phyloP scores from a whole-genome alignment of 2,888 invertebrate genomes.

The Pollenia amentaria region DNA sequence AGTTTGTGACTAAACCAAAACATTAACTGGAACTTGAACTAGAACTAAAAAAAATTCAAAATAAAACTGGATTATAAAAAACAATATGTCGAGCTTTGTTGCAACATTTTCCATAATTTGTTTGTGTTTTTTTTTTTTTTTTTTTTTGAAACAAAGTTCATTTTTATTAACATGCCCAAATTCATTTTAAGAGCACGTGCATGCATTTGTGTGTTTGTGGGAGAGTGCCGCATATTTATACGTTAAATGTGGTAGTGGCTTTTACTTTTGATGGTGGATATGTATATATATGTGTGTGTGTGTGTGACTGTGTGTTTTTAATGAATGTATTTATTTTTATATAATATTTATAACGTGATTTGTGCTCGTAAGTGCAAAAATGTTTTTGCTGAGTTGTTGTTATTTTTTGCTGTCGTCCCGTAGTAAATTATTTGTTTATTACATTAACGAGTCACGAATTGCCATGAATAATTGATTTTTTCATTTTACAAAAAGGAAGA shows the following conservation, averaged over 20 bases:
- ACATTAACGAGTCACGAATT: conserved; percentile 68
- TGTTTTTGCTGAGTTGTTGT: conserved; percentile 2
- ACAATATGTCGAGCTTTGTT: background rate
- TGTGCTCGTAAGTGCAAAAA: conserved; percentile 54
- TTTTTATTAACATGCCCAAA: background rate
- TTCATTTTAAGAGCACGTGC: background rate
- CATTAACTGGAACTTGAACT: no score
- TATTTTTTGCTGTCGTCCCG: conserved; percentile 13
- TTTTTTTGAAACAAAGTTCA: background rate
- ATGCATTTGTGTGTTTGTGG: background rate
- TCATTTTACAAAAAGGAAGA: conserved; percentile 12
- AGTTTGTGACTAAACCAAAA: no score
- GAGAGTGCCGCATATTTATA: background rate
- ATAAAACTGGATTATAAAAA: no score
- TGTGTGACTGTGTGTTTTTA: conserved; percentile 5
- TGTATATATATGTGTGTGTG: background rate
- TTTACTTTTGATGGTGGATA: conserved; percentile 5
- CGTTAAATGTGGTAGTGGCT: background rate
- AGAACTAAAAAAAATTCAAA: no score
- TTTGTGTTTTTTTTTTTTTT: background rate
- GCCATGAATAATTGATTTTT: conserved; percentile 61
- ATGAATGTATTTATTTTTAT: conserved; percentile 29
- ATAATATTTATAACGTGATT: conserved; percentile 63
- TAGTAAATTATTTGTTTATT: conserved; percentile 68
- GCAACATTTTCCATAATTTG: background rate